phyloP scores from a whole-genome alignment of 2,888 invertebrate genomes.

The Machimus rusticus region DNA sequence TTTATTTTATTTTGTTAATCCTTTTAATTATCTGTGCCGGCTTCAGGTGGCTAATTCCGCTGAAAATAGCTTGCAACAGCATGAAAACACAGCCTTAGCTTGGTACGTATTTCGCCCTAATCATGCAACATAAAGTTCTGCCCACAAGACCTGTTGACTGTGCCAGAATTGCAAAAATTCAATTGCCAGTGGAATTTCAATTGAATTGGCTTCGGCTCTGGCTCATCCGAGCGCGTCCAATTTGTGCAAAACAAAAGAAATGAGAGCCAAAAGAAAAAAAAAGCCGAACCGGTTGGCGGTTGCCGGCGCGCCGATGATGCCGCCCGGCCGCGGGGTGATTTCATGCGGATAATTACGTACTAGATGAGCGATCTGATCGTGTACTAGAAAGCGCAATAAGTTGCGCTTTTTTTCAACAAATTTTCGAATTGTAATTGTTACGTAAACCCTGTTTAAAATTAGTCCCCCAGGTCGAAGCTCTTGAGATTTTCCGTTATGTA shows the following conservation, averaged over 20 bases:
- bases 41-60: background rate
- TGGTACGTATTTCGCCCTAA: background rate
- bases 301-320: background rate
- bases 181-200: constrained; percentile 7
- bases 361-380: background rate
- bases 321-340: background rate
- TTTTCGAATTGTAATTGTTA: background rate
- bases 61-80: background rate
- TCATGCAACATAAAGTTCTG: background rate
- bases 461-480: background rate
- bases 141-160: background rate
- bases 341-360: background rate
- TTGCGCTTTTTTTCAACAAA: background rate
- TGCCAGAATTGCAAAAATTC: background rate
- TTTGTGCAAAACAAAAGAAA: background rate
- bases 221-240: background rate
- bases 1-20: background rate
- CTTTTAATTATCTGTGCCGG: background rate
- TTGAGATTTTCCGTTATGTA: constrained; percentile 17
- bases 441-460: background rate
- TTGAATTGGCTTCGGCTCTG: background rate
- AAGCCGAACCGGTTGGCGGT: background rate
- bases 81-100: background rate
- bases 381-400: background rate
- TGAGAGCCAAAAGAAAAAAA: background rate